Evolutionary conservation across 2,888 invertebrate genomes (phyloP).

Genomic region (Mellilla xanthometata): DNA sequence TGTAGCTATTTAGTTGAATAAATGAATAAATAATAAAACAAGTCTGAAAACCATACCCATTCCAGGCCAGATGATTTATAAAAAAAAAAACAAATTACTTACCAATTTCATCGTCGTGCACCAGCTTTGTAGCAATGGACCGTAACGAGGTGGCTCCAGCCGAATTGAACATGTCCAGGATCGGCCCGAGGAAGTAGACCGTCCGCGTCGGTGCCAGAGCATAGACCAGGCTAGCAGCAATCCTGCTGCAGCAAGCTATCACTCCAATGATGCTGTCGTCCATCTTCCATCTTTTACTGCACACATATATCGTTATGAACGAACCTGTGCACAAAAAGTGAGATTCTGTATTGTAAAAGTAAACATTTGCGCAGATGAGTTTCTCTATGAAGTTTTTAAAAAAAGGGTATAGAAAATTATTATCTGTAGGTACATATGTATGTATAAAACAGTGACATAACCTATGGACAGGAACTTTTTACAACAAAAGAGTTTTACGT

Average conservation of each 20-base stretch:
- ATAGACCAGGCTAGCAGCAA: slow-evolving; percentile 75
- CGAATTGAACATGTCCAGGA: slow-evolving; percentile 81
- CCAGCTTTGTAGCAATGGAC: slow-evolving; percentile 82
- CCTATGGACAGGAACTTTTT: too few species aligned
- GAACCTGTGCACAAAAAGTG: slow-evolving; percentile 60
- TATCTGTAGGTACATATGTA: too few species aligned
- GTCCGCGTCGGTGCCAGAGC: slow-evolving; percentile 70
- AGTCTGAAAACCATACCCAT: too few species aligned
- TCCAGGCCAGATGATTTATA: too few species aligned
- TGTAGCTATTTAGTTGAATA: too few species aligned
- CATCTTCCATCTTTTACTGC: slow-evolving; percentile 75
- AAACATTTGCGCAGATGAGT: too few species aligned
- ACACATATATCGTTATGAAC: slow-evolving; percentile 76
- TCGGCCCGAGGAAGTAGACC: slow-evolving; percentile 77
- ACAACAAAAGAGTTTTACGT: too few species aligned
- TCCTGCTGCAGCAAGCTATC: slow-evolving; percentile 77
- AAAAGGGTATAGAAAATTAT: too few species aligned
- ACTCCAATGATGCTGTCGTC: slow-evolving; percentile 77
- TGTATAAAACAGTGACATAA: too few species aligned
- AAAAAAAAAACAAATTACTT: slow-evolving; percentile 37
- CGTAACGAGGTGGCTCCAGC: slow-evolving; percentile 81
- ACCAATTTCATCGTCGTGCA: slow-evolving; percentile 81
- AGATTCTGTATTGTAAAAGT: slow-evolving; percentile 9
- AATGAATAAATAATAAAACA: too few species aligned
- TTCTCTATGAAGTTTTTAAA: too few species aligned